These are phyloP conservation scores for Mallotus villosus DNA, from an alignment of 2,797 vertebrate species.

Conservation along the genomic window DNA sequence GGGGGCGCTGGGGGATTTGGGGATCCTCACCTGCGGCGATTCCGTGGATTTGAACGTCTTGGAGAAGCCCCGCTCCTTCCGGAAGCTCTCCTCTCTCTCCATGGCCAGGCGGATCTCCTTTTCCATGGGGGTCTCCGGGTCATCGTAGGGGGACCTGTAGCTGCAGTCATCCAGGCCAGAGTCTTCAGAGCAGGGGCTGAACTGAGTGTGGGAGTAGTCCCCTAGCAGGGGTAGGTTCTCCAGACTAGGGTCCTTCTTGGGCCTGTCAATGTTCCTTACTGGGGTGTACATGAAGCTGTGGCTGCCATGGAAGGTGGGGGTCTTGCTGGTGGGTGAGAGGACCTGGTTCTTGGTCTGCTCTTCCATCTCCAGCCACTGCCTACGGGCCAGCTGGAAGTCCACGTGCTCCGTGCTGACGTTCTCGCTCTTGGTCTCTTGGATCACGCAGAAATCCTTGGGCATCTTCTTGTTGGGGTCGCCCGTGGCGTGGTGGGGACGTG, in stretches of 20 bases:
- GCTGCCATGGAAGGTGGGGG: constrained; percentile 65
- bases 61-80: constrained; percentile 67
- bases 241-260: constrained; percentile 64
- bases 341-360: constrained; percentile 73
- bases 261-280: constrained; percentile 74
- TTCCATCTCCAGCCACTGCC: constrained; percentile 81
- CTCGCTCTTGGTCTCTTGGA: constrained; percentile 79
- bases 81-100: constrained; percentile 72
- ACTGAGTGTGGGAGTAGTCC: constrained; percentile 71
- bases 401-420: constrained; percentile 82
- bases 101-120: constrained; percentile 73
- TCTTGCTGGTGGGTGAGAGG: constrained; percentile 61
- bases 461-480: constrained; percentile 70
- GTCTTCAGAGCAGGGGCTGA: constrained; percentile 80
- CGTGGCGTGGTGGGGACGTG: constrained; percentile 27
- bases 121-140: constrained; percentile 73
- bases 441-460: constrained; percentile 81
- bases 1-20: constrained; percentile 68
- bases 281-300: constrained; percentile 81
- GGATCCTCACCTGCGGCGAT: constrained; percentile 64
- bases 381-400: constrained; percentile 77
- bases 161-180: constrained; percentile 78
- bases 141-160: constrained; percentile 74
- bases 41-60: constrained; percentile 71
- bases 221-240: constrained; percentile 67